Evolutionary conservation across 2,888 invertebrate species (phyloP), one percentile per base, ranked within the genome.

Genomic region (Ophonus ardosiacus): DNA sequence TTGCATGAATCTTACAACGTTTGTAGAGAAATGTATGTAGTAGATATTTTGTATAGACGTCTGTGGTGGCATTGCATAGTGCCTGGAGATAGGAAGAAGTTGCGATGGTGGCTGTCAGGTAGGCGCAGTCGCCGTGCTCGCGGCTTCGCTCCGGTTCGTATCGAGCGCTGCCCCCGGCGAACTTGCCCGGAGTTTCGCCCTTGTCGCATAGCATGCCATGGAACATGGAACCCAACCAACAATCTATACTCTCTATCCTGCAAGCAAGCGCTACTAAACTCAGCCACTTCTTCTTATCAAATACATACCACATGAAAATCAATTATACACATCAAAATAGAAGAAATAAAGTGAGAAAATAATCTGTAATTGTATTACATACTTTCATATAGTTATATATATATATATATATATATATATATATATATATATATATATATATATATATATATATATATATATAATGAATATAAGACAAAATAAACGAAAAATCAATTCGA

Each of bases 81-180:
- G 38, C 21, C 18, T 15, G 68, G 13, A n/a, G 68, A 7, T 7
- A 38, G 15, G 31, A 24, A 68, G 38, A 31, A 31, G 63, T 24
- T 63, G 21, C 21, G 63, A 24, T 8, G 63, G 10, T 24, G 63
- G 18, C 21, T 68, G 68, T 1, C 68, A 68, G 68, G 68, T 74
- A 43, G 18, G 71, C 71, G 71, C 71, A 74, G 71, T 40, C 71
- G 71, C 71, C 18, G 71, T 74, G 40, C 71, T 74, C 10, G 43
- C 43, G 86, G 86, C 43, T 51, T 4, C 82, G 86, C 43, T 51
- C 43, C 82, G 81, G 76, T 81, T 81, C 57, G 83, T 90, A 90
- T 90, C 89, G 90, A 90, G 87, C 90, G 89, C 88, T 88, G 89
- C 89, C 87, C 86, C 88, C 89, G 89, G 89, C 88, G 89, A 88